A percentile compares a stretch with the other conserved stretches of the same genome.
Evolutionary conservation across 1,140 invertebrate species (phyloP).

Genomic region (Acromyrmex echinatior): DNA sequence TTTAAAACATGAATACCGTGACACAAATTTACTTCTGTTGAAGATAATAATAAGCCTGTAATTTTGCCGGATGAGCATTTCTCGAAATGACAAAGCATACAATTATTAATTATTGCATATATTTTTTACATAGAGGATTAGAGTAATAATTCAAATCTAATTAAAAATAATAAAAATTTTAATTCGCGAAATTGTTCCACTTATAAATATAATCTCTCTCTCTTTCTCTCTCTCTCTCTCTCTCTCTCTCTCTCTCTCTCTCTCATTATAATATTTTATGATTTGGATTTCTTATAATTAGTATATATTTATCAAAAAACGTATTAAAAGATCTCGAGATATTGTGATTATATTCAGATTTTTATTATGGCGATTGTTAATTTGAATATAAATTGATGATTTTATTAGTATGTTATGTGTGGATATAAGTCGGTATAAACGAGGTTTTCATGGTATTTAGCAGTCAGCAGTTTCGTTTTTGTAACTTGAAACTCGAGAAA

Average conservation of each 20-base stretch:
- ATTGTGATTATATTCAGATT: not conserved
- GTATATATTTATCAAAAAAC: not conserved
- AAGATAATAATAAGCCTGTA: slow-evolving; percentile 41
- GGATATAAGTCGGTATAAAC: not conserved
- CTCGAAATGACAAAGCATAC: not conserved
- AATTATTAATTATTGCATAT: not conserved
- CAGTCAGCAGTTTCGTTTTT: slow-evolving; percentile 49
- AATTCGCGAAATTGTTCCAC: not conserved
- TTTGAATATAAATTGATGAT: not conserved
- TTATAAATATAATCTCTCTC: not conserved
- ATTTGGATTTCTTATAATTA: not conserved
- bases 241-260: too few species aligned
- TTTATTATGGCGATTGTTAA: slow-evolving; percentile 11
- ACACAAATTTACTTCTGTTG: slow-evolving; percentile 63
- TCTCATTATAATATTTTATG: not conserved
- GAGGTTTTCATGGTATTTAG: slow-evolving; percentile 9
- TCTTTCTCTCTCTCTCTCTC: too few species aligned
- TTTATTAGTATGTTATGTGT: not conserved
- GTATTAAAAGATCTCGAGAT: not conserved
- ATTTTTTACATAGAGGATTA: not conserved
- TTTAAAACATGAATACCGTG: slow-evolving; percentile 47
- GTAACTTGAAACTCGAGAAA: slow-evolving; percentile 23
- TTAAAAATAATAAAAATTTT: not conserved
- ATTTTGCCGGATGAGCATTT: slow-evolving; percentile 11
- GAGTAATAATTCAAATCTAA: not conserved